A percentile compares a stretch with the other conserved stretches of the same genome.
phyloP scores from a whole-genome alignment of 1,140 invertebrate species.

The Ericerus pela region DNA sequence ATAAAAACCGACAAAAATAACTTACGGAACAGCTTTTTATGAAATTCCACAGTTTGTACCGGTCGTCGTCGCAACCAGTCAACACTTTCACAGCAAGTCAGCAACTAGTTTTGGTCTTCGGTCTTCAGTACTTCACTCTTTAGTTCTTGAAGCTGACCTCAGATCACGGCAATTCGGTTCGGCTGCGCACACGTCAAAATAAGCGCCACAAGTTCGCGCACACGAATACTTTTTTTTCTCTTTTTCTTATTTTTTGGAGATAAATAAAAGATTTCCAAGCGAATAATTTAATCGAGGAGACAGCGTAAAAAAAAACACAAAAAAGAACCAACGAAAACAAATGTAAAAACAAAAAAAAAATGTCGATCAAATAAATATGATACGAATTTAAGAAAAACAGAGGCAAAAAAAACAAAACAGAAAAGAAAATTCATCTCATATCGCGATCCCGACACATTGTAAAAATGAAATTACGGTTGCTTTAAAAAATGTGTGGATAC shows the following conservation, averaged over 20 bases:
- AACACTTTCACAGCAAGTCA: background rate
- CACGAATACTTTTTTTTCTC: background rate
- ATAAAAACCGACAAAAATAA: slow-evolving; percentile 18
- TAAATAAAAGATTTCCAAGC: background rate
- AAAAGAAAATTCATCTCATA: slow-evolving; percentile 1
- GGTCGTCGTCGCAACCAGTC: background rate
- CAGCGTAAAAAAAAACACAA: background rate
- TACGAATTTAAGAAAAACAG: background rate
- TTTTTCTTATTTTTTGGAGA: background rate
- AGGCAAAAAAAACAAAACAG: background rate
- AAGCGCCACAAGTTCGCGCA: background rate
- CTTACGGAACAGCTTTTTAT: slow-evolving; percentile 40
- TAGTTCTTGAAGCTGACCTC: no score
- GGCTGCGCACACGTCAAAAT: background rate
- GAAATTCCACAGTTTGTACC: slow-evolving; percentile 37
- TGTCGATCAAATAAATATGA: background rate
- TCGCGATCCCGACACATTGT: slow-evolving; percentile 16
- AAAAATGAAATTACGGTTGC: slow-evolving; percentile 5
- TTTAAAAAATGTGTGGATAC: slow-evolving; percentile 14
- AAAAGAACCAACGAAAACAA: background rate
- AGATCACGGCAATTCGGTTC: no score
- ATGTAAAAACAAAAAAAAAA: background rate
- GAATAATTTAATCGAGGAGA: background rate
- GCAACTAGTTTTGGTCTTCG: background rate
- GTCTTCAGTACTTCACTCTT: background rate